Evolutionary conservation across 2,888 invertebrate genomes (phyloP), one percentile per base, ranked within the genome.

Genomic region (Pterobdella sp.): DNA sequence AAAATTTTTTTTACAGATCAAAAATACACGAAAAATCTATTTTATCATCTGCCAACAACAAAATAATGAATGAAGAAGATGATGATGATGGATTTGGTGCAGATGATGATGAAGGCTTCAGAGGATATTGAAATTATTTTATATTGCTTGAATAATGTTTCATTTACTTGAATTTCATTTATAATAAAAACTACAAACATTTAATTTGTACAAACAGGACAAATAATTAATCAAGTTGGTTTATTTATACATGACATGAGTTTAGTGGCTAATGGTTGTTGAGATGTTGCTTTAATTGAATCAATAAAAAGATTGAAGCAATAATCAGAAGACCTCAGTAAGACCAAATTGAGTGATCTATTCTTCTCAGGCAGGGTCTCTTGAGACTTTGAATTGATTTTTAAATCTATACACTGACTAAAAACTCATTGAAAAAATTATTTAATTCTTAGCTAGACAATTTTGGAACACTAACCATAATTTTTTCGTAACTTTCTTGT

Each of bases 41-140:
- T 3, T 56, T 56, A 22, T 56, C 60, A 4, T 56, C 60, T 3
- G 18, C 60, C 14, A 56, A 7, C 3, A 4, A 56, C 60, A 56
- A 4, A 22, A 22, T 56, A 4, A 18, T n/a, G 7, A n/a, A 26
- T 4, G 60, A 3, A 4, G 60, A 3, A 26, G 60, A 56, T n/a
- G 60, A n/a, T 22, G 7, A 18, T 22, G 60, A n/a, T 56, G 60
- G 60, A 14, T 42, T 42, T 42, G 42, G 42, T 42, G 10, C 10
- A 14, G 42, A 42, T 18, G 60, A 56, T n/a, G 60, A 56, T n/a
- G 60, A 56, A 26, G 60, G n/a, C n/a, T 56, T 56, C n/a, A 22
- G n/a, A 56, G 26, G n/a, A 3, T 56, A 56, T 56, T 56, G 60
- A 56, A n/a, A 56, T 26, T 18, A 56, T 7, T n/a, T n/a, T n/a